Conservation (phyloP, 2,797 vertebrate species). For the Phoeniculus purpureus region DNA sequence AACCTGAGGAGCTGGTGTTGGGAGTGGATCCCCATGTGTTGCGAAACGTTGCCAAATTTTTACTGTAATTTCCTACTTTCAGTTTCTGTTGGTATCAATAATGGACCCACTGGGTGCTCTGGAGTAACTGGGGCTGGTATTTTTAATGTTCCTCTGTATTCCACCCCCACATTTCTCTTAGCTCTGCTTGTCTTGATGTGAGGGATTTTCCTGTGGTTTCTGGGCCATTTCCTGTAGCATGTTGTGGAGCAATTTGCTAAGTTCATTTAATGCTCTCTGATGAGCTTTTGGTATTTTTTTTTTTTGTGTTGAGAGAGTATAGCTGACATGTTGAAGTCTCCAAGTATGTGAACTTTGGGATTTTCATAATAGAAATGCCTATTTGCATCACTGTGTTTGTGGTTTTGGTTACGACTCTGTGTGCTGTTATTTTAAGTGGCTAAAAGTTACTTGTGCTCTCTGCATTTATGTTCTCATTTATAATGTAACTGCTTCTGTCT, state of each 20-base stretch:
- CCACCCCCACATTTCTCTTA: fast-evolving
- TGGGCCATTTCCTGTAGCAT: background rate
- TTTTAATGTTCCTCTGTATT: background rate
- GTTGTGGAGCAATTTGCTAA: background rate
- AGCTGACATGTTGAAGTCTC: background rate
- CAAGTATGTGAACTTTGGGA: background rate
- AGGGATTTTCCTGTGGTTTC: background rate
- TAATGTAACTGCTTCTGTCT: fast-evolving
- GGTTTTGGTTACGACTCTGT: background rate
- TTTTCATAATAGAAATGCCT: too few species aligned
- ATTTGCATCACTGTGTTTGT: fast-evolving
- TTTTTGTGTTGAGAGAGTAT: background rate
- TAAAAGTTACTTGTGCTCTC: background rate
- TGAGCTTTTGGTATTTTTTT: background rate
- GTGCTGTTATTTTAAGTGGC: too few species aligned
- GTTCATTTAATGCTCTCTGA: fast-evolving
- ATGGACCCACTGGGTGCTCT: fast-evolving
- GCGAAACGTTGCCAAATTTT: background rate
- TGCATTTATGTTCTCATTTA: background rate
- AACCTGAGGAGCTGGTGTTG: background rate
- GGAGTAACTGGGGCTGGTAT: too few species aligned
- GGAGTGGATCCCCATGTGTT: background rate
- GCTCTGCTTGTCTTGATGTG: background rate
- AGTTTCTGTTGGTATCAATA: background rate
- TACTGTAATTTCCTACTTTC: background rate